Evolutionary conservation across 1,140 invertebrate species (phyloP), one percentile per base, ranked within the genome.

Genomic region (Schlechtendalia chinensis): DNA sequence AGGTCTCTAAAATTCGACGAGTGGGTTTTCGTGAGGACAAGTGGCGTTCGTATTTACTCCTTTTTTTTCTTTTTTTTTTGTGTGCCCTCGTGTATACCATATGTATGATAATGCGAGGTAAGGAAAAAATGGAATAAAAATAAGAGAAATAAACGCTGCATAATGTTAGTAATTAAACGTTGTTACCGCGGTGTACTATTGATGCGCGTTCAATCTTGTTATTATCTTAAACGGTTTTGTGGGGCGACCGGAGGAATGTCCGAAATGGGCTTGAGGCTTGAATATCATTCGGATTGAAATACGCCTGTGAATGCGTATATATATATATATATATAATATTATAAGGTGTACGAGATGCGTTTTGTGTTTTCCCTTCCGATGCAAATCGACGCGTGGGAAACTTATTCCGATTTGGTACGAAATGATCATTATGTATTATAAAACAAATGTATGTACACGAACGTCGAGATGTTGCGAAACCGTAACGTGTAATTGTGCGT

Each of bases 131-230:
- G 22, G 22, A 22, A 56, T 5, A 56, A 58, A 58, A 58, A 58
- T 39, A 58, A 24, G 22, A 58, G 32, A 65, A 29, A 77, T 22
- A 58, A 77, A 24, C 32, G 32, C 54, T 22, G 29, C 72, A 77
- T 77, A 77, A 77, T 77, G 29, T 22, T 17, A 58, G 56, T 77
- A 77, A 77, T 77, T 77, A 77, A 77, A 77, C 72, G 72, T 77
- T 77, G 56, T 77, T 59, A 45, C 54, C n/a, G 32, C 32, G 29
- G 39, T 59, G 27, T 45, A 77, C 32, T 59, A 77, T 77, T 77
- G 72, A 77, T 77, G 72, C 39, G 72, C 72, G 53, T 77, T 77
- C 72, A 77, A 77, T 77, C 72, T 77, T 77, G 54, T 77, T 77
- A 77, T 77, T 77, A 77, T 77, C 54, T 77, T 77, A 77, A 77